These are phyloP conservation scores for Drosophila murphyi DNA, from an alignment of 1,140 invertebrate species.

Conservation along the genomic window DNA sequence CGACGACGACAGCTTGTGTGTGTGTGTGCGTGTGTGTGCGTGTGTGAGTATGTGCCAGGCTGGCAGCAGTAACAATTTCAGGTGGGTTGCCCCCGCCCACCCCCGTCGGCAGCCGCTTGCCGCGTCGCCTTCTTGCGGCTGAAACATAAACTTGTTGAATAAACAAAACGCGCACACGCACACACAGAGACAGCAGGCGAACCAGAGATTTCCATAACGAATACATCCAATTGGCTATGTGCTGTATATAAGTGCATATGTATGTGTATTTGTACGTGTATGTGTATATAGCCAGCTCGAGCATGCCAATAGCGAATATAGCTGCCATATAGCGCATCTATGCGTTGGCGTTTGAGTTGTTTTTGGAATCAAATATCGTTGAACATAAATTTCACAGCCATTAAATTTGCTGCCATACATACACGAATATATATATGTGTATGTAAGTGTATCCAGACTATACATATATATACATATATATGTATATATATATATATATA, in stretches of 20 bases:
- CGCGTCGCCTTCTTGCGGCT: conserved; percentile 36
- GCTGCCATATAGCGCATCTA: conserved; percentile 42
- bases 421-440: conserved; percentile 15
- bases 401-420: conserved; percentile 55
- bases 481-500: not conserved
- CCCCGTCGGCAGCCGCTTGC: conserved; percentile 10
- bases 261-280: not conserved
- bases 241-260: conserved; percentile 3
- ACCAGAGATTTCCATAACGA: conserved; percentile 57
- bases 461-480: not conserved
- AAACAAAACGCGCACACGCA: conserved; percentile 43
- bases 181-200: conserved; percentile 8
- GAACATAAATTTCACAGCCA: conserved; percentile 79
- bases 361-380: conserved; percentile 81
- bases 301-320: conserved; percentile 20
- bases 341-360: conserved; percentile 71
- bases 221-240: conserved; percentile 64
- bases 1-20: conserved; percentile 1
- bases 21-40: conserved; percentile 4
- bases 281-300: conserved; percentile 3
- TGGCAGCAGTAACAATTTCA: conserved; percentile 48
- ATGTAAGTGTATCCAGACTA: conserved; percentile 50
- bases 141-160: conserved; percentile 76
- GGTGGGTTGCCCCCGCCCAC: conserved; percentile 38
- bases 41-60: conserved; percentile 7